Evolutionary conservation across 2,797 vertebrate species (phyloP), one percentile per base, ranked within the genome.

Genomic region (Melanotaenia trifasciata): DNA sequence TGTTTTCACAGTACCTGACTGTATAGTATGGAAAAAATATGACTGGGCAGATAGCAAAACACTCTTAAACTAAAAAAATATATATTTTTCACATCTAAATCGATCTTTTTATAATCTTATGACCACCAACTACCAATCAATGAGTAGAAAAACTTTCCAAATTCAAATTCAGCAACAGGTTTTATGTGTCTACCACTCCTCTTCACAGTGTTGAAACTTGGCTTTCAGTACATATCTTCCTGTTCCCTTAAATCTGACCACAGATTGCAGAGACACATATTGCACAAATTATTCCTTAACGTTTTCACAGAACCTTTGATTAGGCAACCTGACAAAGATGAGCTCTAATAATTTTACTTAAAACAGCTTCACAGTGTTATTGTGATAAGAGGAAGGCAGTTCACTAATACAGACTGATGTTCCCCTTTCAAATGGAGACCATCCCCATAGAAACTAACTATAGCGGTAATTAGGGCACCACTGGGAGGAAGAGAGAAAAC

Each of bases 401-500:
- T 50, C 7, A 0, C 8, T 28, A 43, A 8, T 10, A 67, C 18
- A 59, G 13, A 57, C 43, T 8, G 58, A 75, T 71, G 65, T 40
- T 73, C 28, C 22, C 7, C 57, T 64, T 69, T 77, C 71, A 67
- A 76, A 67, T 53, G 66, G 80, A 85, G 78, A 74, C 60, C n/a
- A 65, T 74, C 54, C 4, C 69, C 63, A 84, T 77, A 72, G 84
- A 53, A 87, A 84, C 83, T 35, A 62, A 73, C 69, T 56, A 36
- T 60, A 64, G 45, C 30, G 78, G 35, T 80, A 74, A 91, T 84
- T 86, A 84, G 63, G 64, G 36, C 53, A 68, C 79, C 80, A 72
- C 54, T 16, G 83, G 75, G 77, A 89, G 76, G 83, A 81, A 87
- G 74, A 81, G 24, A 3, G 18, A 76, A 8, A 65, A 81, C 82